These are phyloP conservation scores for Danio choprae DNA, from an alignment of 2,797 vertebrate genomes.

Conservation along the genomic window DNA sequence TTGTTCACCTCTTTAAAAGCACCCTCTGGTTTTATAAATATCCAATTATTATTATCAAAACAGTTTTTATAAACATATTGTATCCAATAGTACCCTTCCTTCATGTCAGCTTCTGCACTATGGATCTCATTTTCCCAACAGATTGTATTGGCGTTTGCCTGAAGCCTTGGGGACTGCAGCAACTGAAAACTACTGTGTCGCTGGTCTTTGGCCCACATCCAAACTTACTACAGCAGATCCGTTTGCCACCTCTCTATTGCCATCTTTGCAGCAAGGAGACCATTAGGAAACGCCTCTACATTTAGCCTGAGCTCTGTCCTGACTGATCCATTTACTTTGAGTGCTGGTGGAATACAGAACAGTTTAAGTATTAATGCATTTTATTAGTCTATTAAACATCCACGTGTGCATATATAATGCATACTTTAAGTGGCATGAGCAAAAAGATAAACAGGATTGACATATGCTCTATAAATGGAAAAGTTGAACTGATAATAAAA, in stretches of 20 bases:
- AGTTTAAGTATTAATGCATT: neutral
- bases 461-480: neutral
- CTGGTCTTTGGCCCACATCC: constrained; percentile 38
- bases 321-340: neutral
- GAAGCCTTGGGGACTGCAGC: constrained; percentile 49
- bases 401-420: neutral
- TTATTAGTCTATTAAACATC: neutral
- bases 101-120: constrained; percentile 9
- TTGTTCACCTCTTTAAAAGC: no score
- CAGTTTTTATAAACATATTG: neutral
- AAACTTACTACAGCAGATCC: constrained; percentile 33
- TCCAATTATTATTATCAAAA: no score
- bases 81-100: neutral
- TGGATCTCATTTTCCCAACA: constrained; percentile 58
- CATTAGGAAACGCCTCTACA: constrained; percentile 4
- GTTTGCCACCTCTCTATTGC: constrained; percentile 2
- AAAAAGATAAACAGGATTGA: neutral
- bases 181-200: constrained; percentile 31
- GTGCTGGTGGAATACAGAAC: neutral
- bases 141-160: constrained; percentile 50
- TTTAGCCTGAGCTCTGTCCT: neutral
- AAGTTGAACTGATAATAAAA: neutral
- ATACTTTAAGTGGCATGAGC: neutral
- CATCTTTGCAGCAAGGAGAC: constrained; percentile 21
- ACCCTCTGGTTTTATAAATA: no score